phyloP scores from a whole-genome alignment of 2,113 vertebrate species.

The Oryctolagus cuniculus region DNA sequence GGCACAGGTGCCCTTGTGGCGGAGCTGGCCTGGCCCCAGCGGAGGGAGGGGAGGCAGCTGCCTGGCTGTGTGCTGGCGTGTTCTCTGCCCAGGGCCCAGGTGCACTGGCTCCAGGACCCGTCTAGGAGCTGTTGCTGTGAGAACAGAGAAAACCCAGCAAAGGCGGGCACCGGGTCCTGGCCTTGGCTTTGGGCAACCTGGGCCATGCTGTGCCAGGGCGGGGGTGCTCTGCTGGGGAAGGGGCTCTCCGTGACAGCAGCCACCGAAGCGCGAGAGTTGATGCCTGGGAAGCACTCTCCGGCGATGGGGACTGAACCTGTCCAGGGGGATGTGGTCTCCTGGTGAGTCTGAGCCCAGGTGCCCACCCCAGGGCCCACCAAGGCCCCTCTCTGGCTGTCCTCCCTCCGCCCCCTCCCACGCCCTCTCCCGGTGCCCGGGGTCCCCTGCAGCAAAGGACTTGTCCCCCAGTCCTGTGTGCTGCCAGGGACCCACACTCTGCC shows the following conservation, averaged over 20 bases:
- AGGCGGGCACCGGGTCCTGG: no score
- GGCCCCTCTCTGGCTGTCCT: background rate
- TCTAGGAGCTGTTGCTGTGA: no score
- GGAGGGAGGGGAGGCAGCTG: no score
- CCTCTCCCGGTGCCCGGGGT: background rate
- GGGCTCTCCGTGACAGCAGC: background rate
- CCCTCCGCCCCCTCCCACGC: background rate
- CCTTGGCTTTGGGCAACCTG: no score
- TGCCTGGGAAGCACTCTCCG: no score
- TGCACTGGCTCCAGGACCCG: no score
- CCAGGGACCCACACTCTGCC: background rate
- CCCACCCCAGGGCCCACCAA: background rate
- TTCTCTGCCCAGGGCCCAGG: no score
- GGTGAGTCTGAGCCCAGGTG: background rate
- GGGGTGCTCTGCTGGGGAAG: background rate
- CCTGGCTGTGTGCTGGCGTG: no score
- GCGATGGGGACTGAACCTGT: background rate
- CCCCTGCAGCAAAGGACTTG: background rate
- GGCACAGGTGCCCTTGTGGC: background rate
- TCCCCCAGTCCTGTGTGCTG: background rate
- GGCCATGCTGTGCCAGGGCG: background rate
- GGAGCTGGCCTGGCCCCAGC: background rate
- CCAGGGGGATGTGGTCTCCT: background rate
- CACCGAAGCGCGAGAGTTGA: background rate
- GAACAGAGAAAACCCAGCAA: no score